These are phyloP conservation scores for Marmota flaviventris DNA, from an alignment of 2,113 vertebrate genomes.

Conservation along the genomic window DNA sequence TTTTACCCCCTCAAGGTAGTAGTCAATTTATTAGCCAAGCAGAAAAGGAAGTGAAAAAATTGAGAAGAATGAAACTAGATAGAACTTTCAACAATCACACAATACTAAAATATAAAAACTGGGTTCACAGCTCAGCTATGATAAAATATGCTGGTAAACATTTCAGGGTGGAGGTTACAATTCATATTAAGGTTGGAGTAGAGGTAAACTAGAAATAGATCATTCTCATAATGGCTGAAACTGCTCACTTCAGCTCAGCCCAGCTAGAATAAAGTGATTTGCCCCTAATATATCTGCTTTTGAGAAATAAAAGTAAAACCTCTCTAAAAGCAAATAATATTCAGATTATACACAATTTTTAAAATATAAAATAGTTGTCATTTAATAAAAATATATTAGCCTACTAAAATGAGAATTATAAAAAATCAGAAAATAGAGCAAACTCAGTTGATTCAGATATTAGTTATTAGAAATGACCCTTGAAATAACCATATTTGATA, in stretches of 20 bases:
- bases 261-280: not conserved
- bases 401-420: constrained; percentile 32
- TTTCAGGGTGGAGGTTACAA: not conserved
- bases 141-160: not conserved
- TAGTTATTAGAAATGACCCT: constrained; percentile 16
- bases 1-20: not conserved
- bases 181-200: not conserved
- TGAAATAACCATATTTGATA: constrained; percentile 13
- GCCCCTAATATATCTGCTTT: not conserved
- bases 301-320: constrained; percentile 23
- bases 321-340: not conserved
- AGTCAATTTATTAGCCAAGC: not conserved
- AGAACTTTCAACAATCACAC: not conserved
- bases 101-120: not conserved
- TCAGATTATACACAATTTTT: constrained; percentile 38
- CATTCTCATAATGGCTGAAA: not conserved
- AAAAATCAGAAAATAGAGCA: constrained; percentile 36
- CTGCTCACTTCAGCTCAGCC: not conserved
- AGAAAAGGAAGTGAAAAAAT: not conserved
- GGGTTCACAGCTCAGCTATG: not conserved
- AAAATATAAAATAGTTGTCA: not conserved
- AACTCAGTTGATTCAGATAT: not conserved
- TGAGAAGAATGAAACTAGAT: not conserved
- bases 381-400: not conserved
- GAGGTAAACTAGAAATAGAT: not conserved